These are phyloP conservation scores for Mirza zaza DNA, from an alignment of 2,113 vertebrate genomes.

Conservation along the genomic window DNA sequence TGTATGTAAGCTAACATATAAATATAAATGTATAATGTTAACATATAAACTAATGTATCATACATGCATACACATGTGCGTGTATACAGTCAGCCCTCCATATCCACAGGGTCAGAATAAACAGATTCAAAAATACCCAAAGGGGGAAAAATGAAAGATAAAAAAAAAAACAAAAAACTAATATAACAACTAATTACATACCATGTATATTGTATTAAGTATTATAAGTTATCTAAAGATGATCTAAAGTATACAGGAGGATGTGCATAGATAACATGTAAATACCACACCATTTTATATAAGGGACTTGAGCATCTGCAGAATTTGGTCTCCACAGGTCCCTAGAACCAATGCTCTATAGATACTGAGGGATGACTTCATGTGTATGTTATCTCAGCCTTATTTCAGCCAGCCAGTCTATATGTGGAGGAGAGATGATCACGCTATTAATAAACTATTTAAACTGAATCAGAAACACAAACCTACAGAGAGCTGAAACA, in stretches of 20 bases:
- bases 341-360: background rate
- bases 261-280: background rate
- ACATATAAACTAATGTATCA: background rate
- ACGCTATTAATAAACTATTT: background rate
- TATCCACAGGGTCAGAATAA: background rate
- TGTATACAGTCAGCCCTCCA: background rate
- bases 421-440: background rate
- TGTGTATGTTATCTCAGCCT: background rate
- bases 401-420: background rate
- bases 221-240: background rate
- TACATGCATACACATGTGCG: background rate
- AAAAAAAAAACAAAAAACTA: background rate
- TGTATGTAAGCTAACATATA: background rate
- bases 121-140: background rate
- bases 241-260: background rate
- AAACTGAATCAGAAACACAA: background rate
- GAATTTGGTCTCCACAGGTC: background rate
- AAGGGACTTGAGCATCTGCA: background rate
- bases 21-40: too few relatives aligned
- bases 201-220: background rate
- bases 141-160: background rate
- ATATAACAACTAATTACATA: background rate
- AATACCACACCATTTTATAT: background rate
- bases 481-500: accelerated
- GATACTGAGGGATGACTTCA: background rate